Base-by-base conservation (phyloP, 1,140 invertebrate species). In the Diplogasteroides magnus region DNA sequence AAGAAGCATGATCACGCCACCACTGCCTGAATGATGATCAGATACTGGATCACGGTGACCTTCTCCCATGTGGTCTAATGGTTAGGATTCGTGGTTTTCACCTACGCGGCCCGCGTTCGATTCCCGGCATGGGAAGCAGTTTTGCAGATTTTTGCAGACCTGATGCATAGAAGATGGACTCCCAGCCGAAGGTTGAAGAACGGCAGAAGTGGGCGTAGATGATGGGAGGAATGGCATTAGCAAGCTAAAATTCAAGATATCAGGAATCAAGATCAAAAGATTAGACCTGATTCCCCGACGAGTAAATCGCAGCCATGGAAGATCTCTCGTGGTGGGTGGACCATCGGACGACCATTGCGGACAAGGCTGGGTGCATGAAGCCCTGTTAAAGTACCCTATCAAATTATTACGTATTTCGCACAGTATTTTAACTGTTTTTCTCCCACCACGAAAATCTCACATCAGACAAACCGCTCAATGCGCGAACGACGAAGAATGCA, bases 91-190 rank as follows among this genome's bases (percentile, higher is more conserved):
- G n/a, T n/a, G 88, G 89, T 88, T 90, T 87, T 89, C 89, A 89
- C 88, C 88, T 88, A 88, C 88, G 86, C 88, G 88, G 88, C 88
- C 88, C 88, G 88, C 88, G 88, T 89, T 90, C 89, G 88, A 89
- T 89, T 90, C 89, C 89, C 89, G 88, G 89, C 88, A 89, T 66
- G 23, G 64, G 57, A 66, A 23, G n/a, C 37, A n/a, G n/a, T n/a
- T n/a, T n/a, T n/a, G n/a, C n/a, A n/a, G n/a, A n/a, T n/a, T n/a
- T n/a, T n/a, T n/a, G n/a, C n/a, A n/a, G n/a, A n/a, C n/a, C n/a
- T n/a, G n/a, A n/a, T n/a, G n/a, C n/a, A n/a, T n/a, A n/a, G n/a
- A n/a, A n/a, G n/a, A n/a, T n/a, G n/a, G n/a, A n/a, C n/a, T n/a
- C n/a, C n/a, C n/a, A n/a, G n/a, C n/a, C n/a, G n/a, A n/a, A n/a